Conservation (phyloP, 1,140 invertebrate species). For the Drosophila triauraria region DNA sequence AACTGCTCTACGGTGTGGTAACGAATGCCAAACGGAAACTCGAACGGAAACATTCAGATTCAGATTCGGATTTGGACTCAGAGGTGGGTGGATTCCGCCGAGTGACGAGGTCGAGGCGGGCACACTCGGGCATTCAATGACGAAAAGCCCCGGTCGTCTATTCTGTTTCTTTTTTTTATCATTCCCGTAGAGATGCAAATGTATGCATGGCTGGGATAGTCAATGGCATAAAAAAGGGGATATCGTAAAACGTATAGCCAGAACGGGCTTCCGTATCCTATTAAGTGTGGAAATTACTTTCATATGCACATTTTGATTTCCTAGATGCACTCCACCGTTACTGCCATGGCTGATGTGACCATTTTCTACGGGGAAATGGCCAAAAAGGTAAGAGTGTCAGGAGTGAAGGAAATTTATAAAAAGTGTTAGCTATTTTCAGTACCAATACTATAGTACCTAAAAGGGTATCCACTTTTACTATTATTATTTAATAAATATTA, state of each 20-base stretch:
- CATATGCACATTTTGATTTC: conserved; percentile 82
- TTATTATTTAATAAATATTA: not conserved
- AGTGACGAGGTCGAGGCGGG: conserved; percentile 52
- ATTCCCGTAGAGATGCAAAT: conserved; percentile 52
- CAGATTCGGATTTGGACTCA: conserved; percentile 4
- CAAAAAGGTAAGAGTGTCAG: too few species aligned
- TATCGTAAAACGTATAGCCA: conserved; percentile 78
- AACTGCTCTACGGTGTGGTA: conserved; percentile 35
- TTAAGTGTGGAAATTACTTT: conserved; percentile 82
- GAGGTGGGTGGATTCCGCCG: conserved; percentile 28
- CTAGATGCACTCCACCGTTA: conserved; percentile 59
- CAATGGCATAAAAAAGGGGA: conserved; percentile 69
- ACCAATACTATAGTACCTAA: too few species aligned
- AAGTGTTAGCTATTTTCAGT: too few species aligned
- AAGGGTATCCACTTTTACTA: too few species aligned
- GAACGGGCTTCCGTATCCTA: conserved; percentile 78
- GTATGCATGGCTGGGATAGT: conserved; percentile 61
- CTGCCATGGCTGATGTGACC: conserved; percentile 18
- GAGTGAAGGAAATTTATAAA: too few species aligned
- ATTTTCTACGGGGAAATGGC: conserved; percentile 15
- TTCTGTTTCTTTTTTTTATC: conserved; percentile 4
- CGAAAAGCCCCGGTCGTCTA: conserved; percentile 38
- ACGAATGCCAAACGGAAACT: conserved; percentile 69
- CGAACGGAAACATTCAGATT: conserved; percentile 67
- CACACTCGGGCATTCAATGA: conserved; percentile 61